phyloP scores from a whole-genome alignment of 1,140 invertebrate species.

The Penaeus vannamei region DNA sequence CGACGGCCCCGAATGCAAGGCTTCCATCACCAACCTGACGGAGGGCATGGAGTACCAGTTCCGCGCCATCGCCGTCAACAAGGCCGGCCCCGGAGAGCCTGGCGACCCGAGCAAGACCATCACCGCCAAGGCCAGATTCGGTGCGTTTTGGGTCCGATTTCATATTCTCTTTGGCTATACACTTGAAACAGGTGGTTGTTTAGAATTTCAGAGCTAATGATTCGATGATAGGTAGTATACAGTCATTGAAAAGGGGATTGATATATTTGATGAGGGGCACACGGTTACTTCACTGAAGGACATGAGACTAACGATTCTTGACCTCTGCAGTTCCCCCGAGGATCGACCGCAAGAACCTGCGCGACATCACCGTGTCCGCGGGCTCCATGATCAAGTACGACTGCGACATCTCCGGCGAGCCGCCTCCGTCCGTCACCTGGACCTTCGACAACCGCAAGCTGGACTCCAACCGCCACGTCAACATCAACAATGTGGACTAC shows the following conservation, averaged over 20 bases:
- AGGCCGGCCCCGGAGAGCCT: conserved; percentile 92
- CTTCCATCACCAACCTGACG: conserved; percentile 87
- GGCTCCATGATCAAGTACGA: conserved; percentile 94
- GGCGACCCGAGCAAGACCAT: conserved; percentile 84
- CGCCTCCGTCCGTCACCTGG: conserved; percentile 92
- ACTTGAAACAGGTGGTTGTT: no score
- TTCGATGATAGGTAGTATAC: no score
- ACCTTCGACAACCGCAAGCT: conserved; percentile 79
- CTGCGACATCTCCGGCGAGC: conserved; percentile 91
- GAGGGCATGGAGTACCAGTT: conserved; percentile 99
- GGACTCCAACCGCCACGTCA: conserved; percentile 77
- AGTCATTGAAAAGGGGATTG: no score
- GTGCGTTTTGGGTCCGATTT: conserved; percentile 73
- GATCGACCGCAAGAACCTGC: conserved; percentile 92
- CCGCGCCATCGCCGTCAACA: conserved; percentile 96
- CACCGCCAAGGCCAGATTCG: conserved; percentile 90
- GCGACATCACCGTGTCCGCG: conserved; percentile 90
- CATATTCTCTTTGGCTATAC: not conserved
- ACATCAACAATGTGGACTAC: conserved; percentile 88
- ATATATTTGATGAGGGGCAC: no score
- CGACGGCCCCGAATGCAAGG: conserved; percentile 80
- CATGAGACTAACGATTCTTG: conserved; percentile 11
- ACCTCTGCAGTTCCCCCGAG: conserved; percentile 86
- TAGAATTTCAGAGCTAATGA: no score
- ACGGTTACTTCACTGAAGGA: not conserved